Evolutionary conservation across 2,888 invertebrate genomes (phyloP), one percentile per base, ranked within the genome.

Genomic region (Drosophila infuscata): DNA sequence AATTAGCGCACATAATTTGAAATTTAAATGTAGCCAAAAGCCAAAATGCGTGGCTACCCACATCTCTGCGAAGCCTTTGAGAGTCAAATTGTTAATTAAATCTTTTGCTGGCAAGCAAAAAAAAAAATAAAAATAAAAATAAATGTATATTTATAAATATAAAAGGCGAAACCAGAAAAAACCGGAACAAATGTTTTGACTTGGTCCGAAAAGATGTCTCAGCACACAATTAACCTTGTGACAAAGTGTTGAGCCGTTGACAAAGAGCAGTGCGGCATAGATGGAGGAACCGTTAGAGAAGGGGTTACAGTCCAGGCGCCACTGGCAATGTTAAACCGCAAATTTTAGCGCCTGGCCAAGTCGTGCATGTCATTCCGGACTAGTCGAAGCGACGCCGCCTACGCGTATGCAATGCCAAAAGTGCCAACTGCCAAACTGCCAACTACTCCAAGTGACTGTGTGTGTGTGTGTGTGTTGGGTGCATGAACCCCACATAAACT

Each of bases 21-120:
- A 87, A 91, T 87, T 87, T 87, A 87, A 87, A 87, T 87, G 91
- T 89, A 58, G 91, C 90, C 91, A 90, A 87, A 88, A 89, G 87
- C 79, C 81, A 77, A 81, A 83, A 79, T 80, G 56, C 63, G 54
- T 54, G 58, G 69, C 61, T 65, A 67, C 76, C 79, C 70, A 74
- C 75, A 68, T 68, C 76, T 59, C 60, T 29, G 56, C 2, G 83
- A 84, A 84, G 81, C 85, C 91, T 90, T 90, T 90, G 79, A 77
- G 74, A 87, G 76, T 79, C 82, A 88, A 84, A 88, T 84, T 90
- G 89, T 89, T 87, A 90, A 87, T 87, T 87, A 89, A 87, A 87
- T 87, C 74, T 79, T 76, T 82, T 73, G 71, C 69, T 57, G 53
- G 64, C 78, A 36, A 58, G 49, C 25, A 25, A 32, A 67, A 68